Conservation (phyloP, 2,113 vertebrate genomes). For the Turdus rufiventris region DNA sequence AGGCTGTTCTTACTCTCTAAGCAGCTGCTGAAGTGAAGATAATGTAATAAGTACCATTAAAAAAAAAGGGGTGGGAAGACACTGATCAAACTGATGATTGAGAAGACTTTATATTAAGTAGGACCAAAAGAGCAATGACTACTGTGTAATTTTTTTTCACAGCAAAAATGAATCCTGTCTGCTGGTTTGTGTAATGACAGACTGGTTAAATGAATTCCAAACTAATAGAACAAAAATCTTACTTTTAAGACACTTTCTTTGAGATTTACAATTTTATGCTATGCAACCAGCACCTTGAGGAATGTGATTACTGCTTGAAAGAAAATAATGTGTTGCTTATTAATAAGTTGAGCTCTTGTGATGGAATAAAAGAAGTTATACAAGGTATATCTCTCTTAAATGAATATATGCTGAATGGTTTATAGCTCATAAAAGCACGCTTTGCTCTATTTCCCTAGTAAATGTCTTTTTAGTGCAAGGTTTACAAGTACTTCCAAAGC, state of each 20-base stretch:
- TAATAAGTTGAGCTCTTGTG: background rate
- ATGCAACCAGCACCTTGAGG: background rate
- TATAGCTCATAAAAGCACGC: background rate
- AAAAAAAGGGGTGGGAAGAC: background rate
- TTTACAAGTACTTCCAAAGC: background rate
- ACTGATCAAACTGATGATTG: background rate
- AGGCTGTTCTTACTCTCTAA: conserved; percentile 18
- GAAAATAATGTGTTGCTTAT: background rate
- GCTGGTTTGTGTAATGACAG: background rate
- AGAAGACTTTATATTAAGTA: background rate
- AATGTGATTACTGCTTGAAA: background rate
- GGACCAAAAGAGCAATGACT: background rate
- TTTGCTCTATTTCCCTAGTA: background rate
- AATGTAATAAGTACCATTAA: conserved; percentile 13
- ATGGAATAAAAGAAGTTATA: background rate
- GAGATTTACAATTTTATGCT: background rate
- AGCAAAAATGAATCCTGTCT: background rate
- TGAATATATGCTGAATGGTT: background rate
- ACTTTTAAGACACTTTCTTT: background rate
- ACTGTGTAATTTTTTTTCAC: background rate
- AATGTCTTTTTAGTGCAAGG: background rate
- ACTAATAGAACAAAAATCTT: background rate
- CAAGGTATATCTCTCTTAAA: background rate
- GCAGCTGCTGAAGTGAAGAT: conserved; percentile 20
- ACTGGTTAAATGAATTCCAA: background rate